Percentiles rank a stretch among this genome's conserved stretches.
phyloP scores from a whole-genome alignment of 2,113 vertebrate genomes.

The Tupaia tana region DNA sequence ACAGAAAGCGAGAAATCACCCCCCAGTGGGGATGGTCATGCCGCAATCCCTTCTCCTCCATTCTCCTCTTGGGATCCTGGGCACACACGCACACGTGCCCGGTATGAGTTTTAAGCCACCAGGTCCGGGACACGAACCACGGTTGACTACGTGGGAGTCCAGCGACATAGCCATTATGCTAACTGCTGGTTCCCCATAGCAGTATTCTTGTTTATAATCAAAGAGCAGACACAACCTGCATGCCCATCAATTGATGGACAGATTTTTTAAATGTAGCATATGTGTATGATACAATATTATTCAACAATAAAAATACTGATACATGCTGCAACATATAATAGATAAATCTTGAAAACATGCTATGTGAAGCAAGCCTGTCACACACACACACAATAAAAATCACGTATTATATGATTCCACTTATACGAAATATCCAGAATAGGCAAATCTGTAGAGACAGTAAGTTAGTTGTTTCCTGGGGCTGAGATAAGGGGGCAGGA shows the following conservation, averaged over 20 bases:
- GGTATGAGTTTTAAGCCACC: no score
- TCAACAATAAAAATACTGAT: neutral
- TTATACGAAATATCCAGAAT: neutral
- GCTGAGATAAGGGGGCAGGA: neutral
- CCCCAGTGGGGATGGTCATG: no score
- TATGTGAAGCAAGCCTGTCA: neutral
- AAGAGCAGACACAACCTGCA: neutral
- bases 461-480: neutral
- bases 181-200: no score
- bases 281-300: neutral
- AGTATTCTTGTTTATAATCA: neutral
- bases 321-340: neutral
- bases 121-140: no score
- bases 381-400: neutral
- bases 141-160: no score
- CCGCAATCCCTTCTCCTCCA: no score
- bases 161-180: no score
- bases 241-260: neutral
- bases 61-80: no score
- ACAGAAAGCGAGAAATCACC: no score
- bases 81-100: no score
- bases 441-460: neutral
- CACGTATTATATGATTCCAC: neutral
- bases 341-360: neutral
- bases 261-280: neutral